Conservation (phyloP, 2,888 invertebrate species). For the Tachina grossa region DNA sequence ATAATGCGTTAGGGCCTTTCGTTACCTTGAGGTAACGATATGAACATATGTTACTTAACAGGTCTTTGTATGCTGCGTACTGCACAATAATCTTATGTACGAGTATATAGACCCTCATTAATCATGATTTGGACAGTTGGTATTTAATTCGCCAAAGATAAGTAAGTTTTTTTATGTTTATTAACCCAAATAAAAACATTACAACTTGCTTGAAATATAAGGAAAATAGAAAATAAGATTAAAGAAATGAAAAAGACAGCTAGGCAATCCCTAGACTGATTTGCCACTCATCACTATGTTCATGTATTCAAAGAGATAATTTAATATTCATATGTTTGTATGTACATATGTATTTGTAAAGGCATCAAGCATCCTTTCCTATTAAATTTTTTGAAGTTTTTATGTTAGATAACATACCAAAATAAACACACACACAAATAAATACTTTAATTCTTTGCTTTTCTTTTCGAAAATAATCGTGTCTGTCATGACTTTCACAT, state of each 20-base stretch:
- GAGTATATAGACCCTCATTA: not conserved
- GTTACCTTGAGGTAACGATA: not conserved
- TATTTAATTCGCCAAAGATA: not conserved
- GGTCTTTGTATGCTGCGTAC: not conserved
- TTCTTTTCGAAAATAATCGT: too few species aligned
- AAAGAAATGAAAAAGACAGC: constrained; percentile 14
- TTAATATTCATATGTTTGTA: not conserved
- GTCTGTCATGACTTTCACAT: too few species aligned
- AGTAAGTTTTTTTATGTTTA: constrained; percentile 27
- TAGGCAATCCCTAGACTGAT: not conserved
- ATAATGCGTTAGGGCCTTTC: too few species aligned
- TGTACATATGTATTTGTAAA: not conserved
- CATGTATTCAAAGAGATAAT: not conserved
- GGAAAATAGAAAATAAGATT: not conserved
- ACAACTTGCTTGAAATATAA: constrained; percentile 3
- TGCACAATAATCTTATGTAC: not conserved
- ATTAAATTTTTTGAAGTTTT: not conserved
- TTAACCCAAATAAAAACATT: constrained; percentile 9
- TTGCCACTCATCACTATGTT: not conserved
- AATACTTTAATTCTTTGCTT: too few species aligned
- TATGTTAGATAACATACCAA: not conserved
- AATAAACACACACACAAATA: not conserved
- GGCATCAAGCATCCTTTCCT: not conserved
- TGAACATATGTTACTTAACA: not conserved
- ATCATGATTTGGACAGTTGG: not conserved